phyloP scores from a whole-genome alignment of 2,888 invertebrate species.

The Tolmerus cingulatus region DNA sequence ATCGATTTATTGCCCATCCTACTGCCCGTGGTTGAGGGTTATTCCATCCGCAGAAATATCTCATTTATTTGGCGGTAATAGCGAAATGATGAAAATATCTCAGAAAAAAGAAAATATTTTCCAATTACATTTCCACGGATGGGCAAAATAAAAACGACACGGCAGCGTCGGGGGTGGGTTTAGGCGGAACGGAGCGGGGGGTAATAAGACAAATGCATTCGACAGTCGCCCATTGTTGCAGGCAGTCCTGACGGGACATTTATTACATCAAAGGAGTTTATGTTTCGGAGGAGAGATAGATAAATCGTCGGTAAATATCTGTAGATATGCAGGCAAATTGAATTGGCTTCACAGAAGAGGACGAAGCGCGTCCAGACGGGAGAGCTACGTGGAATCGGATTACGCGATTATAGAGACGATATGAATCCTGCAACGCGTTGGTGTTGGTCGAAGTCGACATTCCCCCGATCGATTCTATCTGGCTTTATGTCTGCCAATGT shows the following conservation, averaged over 20 bases:
- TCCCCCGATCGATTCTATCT: constrained; percentile 2
- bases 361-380: neutral
- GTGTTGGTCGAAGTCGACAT: neutral
- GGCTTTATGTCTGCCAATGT: neutral
- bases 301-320: constrained; percentile 17
- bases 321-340: constrained; percentile 28
- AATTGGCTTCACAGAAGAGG: neutral
- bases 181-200: neutral
- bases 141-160: neutral
- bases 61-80: neutral
- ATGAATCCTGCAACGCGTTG: neutral
- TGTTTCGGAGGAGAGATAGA: constrained; percentile 9
- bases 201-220: constrained; percentile 35
- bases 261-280: constrained; percentile 20
- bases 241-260: constrained; percentile 32
- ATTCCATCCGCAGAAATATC: neutral
- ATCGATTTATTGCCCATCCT: neutral
- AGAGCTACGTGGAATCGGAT: neutral
- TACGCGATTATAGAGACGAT: neutral
- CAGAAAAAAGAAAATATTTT: neutral
- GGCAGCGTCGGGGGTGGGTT: neutral
- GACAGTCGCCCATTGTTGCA: neutral
- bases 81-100: neutral
- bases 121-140: neutral
- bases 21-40: neutral